These are phyloP conservation scores for Bimastos eiseni DNA, from an alignment of 2,888 invertebrate species.

Conservation along the genomic window DNA sequence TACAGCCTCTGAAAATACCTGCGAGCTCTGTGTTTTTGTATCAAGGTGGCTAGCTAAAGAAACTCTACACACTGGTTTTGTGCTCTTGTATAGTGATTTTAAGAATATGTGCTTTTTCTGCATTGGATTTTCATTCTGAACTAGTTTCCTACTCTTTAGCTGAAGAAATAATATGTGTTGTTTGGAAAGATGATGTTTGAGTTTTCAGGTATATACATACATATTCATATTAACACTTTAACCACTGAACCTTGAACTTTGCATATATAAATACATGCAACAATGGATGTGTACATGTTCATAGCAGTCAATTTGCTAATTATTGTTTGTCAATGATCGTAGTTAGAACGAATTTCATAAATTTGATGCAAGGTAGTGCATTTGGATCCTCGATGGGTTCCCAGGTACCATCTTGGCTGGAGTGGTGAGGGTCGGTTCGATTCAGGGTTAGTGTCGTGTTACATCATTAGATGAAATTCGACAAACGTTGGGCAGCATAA, in stretches of 20 bases:
- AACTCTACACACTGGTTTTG: not conserved
- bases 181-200: too few relatives aligned
- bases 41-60: not conserved
- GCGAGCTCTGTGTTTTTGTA: not conserved
- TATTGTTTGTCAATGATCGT: not conserved
- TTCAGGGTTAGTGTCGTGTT: too few relatives aligned
- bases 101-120: not conserved
- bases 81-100: not conserved
- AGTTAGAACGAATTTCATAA: not conserved
- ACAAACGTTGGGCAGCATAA: too few relatives aligned
- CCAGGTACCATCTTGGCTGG: not conserved
- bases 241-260: too few relatives aligned
- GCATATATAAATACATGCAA: too few relatives aligned
- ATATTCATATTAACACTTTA: too few relatives aligned
- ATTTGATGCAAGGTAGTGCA: not conserved
- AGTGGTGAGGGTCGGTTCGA: not conserved
- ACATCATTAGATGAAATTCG: too few relatives aligned
- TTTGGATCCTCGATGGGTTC: not conserved
- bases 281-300: too few relatives aligned
- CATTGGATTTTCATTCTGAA: not conserved
- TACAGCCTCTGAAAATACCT: not conserved
- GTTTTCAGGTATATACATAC: too few relatives aligned
- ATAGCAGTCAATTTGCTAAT: not conserved
- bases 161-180: not conserved
- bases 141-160: not conserved